These are phyloP conservation scores for Anadara kagoshimensis DNA, from an alignment of 1,140 invertebrate genomes.

Conservation along the genomic window DNA sequence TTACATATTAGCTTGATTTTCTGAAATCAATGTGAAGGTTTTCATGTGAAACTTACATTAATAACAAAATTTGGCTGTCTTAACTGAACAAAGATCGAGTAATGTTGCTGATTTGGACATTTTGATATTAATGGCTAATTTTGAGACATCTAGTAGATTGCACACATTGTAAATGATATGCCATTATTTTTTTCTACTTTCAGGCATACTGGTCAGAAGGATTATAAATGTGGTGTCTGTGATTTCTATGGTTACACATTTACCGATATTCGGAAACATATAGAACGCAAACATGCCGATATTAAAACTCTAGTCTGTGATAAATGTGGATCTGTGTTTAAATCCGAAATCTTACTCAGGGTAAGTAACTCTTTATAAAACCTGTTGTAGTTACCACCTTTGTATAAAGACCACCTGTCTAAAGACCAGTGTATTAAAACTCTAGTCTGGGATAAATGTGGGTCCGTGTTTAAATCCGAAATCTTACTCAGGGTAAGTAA, in stretches of 20 bases:
- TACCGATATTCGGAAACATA: slow-evolving; percentile 75
- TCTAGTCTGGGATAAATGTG: too few relatives aligned
- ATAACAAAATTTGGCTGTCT: too few relatives aligned
- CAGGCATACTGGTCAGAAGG: slow-evolving; percentile 69
- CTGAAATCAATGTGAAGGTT: too few relatives aligned
- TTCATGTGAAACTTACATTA: too few relatives aligned
- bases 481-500: too few relatives aligned
- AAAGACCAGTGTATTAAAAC: neutral
- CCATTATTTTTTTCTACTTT: neutral
- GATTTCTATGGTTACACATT: slow-evolving; percentile 75
- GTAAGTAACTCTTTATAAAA: slow-evolving; percentile 43
- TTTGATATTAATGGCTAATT: too few relatives aligned
- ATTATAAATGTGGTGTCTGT: slow-evolving; percentile 74
- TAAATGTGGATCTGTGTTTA: slow-evolving; percentile 68
- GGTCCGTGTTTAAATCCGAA: too few relatives aligned
- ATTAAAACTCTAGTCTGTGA: slow-evolving; percentile 67
- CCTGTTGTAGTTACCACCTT: neutral
- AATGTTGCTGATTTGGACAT: too few relatives aligned
- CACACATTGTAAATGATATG: too few relatives aligned
- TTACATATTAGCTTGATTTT: too few relatives aligned
- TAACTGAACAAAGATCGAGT: too few relatives aligned
- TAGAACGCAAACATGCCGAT: slow-evolving; percentile 73
- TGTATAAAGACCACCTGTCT: neutral
- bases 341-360: slow-evolving; percentile 58
- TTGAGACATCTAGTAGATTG: too few relatives aligned